Evolutionary conservation across 2,888 invertebrate genomes (phyloP).

Genomic region (Tuta absoluta): DNA sequence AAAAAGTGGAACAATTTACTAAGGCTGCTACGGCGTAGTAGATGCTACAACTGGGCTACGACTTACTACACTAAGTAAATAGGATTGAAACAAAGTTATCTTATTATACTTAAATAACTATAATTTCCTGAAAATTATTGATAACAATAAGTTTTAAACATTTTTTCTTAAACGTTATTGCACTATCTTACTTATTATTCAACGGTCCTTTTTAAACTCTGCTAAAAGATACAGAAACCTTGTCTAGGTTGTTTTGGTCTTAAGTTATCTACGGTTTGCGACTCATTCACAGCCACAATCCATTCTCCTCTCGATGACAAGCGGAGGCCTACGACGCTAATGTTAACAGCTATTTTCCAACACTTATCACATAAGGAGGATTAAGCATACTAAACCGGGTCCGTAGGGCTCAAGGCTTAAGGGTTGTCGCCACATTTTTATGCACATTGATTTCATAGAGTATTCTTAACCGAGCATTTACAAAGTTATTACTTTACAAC

Average conservation of each 20-base stretch:
- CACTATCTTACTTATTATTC: no score
- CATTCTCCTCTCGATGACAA: constrained; percentile 15
- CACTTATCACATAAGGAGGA: constrained; percentile 50
- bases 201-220: no score
- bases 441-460: constrained; percentile 58
- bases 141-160: no score
- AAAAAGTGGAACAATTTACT: no score
- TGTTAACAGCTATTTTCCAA: constrained; percentile 39
- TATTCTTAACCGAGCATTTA: constrained; percentile 53
- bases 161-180: no score
- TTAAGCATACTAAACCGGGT: constrained; percentile 48
- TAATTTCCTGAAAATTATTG: no score
- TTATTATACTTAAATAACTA: no score
- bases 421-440: constrained; percentile 60
- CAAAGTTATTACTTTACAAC: constrained; percentile 49
- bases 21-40: no score
- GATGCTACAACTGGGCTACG: no score
- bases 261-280: not conserved
- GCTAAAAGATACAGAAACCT: not conserved
- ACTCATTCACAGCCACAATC: constrained; percentile 9
- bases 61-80: no score
- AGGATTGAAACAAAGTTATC: no score
- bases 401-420: constrained; percentile 41
- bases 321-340: constrained; percentile 26
- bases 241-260: not conserved